Evolutionary conservation across 2,113 vertebrate species (phyloP).

Genomic region (Bambusicola thoracicus): DNA sequence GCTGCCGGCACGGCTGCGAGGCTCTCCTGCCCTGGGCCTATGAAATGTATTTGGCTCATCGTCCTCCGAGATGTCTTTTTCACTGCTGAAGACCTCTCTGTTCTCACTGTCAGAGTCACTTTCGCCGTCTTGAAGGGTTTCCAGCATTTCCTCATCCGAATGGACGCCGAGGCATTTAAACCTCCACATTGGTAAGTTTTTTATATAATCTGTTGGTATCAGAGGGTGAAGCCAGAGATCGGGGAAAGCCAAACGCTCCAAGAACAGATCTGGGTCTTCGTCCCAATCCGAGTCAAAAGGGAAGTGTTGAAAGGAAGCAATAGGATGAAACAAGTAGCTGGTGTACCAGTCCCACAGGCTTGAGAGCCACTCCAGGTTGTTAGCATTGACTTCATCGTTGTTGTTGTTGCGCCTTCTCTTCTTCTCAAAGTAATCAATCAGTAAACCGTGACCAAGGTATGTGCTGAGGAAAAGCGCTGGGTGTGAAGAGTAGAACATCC

Average conservation of each 20-base stretch:
- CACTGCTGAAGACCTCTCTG: conserved; percentile 54
- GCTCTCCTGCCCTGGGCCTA: background rate
- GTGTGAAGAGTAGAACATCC: conserved; percentile 98
- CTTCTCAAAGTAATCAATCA: conserved; percentile 97
- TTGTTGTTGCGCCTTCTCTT: conserved; percentile 87
- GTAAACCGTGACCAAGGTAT: conserved; percentile 91
- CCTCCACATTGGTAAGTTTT: conserved; percentile 90
- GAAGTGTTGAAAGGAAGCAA: conserved; percentile 91
- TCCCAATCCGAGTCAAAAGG: conserved; percentile 95
- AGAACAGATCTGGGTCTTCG: conserved; percentile 89
- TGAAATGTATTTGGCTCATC: conserved; percentile 22
- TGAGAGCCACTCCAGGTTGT: conserved; percentile 95
- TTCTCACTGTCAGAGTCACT: conserved; percentile 80
- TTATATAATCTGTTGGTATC: conserved; percentile 94
- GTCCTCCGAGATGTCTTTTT: conserved; percentile 64
- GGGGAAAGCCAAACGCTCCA: conserved; percentile 92
- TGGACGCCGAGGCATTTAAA: conserved; percentile 74
- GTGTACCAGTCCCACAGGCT: conserved; percentile 99
- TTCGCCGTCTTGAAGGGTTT: conserved; percentile 76
- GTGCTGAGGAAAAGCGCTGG: conserved; percentile 96
- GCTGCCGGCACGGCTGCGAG: background rate
- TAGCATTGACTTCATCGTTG: conserved; percentile 87
- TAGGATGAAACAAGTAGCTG: conserved; percentile 94
- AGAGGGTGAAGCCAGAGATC: conserved; percentile 96
- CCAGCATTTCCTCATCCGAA: conserved; percentile 67